Evolutionary conservation across 2,888 invertebrate genomes (phyloP).

Genomic region (Tryphoninae sp.): DNA sequence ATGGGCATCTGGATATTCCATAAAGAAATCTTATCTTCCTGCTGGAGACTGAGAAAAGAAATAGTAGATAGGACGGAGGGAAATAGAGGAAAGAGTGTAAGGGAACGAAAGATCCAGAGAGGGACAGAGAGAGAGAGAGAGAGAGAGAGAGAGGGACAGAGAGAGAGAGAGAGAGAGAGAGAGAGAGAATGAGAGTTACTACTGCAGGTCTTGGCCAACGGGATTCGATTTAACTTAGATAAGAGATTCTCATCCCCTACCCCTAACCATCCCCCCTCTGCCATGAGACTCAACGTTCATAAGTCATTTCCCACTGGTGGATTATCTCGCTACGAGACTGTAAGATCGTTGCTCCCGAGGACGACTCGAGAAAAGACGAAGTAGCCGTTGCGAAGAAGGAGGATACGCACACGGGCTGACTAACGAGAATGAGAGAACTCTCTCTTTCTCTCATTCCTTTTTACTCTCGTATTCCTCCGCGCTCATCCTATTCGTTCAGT

Average conservation of each 20-base stretch:
- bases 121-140: not conserved
- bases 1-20: constrained; percentile 63
- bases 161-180: not conserved
- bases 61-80: constrained; percentile 26
- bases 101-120: constrained; percentile 27
- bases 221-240: constrained; percentile 62
- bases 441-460: constrained; percentile 27
- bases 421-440: constrained; percentile 57
- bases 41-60: constrained; percentile 44
- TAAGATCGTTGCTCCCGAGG: constrained; percentile 54
- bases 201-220: constrained; percentile 48
- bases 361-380: constrained; percentile 47
- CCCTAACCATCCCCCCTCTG: not conserved
- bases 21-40: constrained; percentile 62
- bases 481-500: constrained; percentile 25
- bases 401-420: constrained; percentile 41
- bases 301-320: constrained; percentile 62
- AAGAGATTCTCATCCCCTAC: constrained; percentile 47
- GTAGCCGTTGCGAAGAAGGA: constrained; percentile 18
- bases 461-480: constrained; percentile 41
- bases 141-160: constrained; percentile 35
- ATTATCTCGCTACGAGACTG: constrained; percentile 55
- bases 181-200: constrained; percentile 46
- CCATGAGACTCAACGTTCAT: constrained; percentile 60
- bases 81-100: constrained; percentile 27